Evolutionary conservation across 2,113 vertebrate genomes (phyloP), one percentile per base, ranked within the genome.

Genomic region (Caloenas nicobarica): DNA sequence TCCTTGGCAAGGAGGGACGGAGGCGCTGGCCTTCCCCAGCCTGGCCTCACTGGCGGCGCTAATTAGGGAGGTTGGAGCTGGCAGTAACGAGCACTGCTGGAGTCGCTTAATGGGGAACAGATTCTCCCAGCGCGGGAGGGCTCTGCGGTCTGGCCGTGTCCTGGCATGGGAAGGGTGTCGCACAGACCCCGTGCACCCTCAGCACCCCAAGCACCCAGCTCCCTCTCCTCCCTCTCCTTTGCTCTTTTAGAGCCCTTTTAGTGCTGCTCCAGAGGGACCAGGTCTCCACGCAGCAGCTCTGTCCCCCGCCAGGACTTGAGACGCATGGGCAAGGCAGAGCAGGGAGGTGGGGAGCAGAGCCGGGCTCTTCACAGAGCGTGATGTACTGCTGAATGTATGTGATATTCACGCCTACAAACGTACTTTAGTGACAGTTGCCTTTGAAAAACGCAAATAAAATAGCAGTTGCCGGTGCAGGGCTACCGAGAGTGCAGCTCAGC

Each of bases 11-110:
- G 44, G 72, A 78, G 68, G 42, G n/a, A 46, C 0, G 1, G 83
- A 95, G 89, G 82, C 14, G 0, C 81, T 83, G 86, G 62, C 86
- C 74, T n/a, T 89, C 88, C 94, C 82, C 84, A 56, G 91, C 62
- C 57, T 69, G 95, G 94, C 93, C 90, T 92, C 83, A 74, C 70
- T 94, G 11, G 79, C 79, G 91, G 94, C 88, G 89, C 86, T 96
- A 69, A 89, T 96, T 81, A 88, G 56, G 73, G 88, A 95, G 83
- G 81, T 1, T 46, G 93, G 87, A 93, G 91, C 95, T 97, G 93
- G 68, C 93, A 12, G 86, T 31, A 76, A 65, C 7, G 15, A 86
- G 74, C 4, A 8, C 69, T 78, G 89, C 88, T 1, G 22, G 44
- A 33, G 88, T 2, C 0, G 5, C 46, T 64, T 94, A 91, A 96